Base-by-base conservation (phyloP, 1,140 invertebrate species). In the Gyrodactylus salaris region DNA sequence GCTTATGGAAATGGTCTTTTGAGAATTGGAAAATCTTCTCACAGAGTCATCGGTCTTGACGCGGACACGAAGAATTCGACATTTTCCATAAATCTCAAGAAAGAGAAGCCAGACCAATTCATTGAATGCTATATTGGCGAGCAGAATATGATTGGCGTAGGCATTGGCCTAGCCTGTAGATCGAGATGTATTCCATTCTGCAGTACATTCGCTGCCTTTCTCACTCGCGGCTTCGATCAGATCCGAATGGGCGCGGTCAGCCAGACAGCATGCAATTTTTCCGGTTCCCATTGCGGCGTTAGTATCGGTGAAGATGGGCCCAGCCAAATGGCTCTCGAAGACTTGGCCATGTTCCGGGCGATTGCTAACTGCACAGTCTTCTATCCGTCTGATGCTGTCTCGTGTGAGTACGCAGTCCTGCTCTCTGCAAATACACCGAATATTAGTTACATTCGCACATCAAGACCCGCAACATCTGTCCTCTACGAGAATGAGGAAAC, bases 241-340 rank as follows among this genome's bases (percentile, higher is more conserved):
- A 89, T 99, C 77, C 86, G 95, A 75, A 98, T 99, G 93, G 94
- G 89, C 69, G 94, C 94, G 21, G 94, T 99, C 77, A 97, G 92
- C 27, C 91, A 96, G 83, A 89, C 89, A 0, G 96, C 98, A 80
- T 87, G 92, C 0, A 99, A 98, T 80, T 91, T 95, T 79, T 88
- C 85, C 76, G 86, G 86, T 20, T 96, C 93, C 7, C 94, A 98
- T 82, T 91, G 88, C 80, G 94, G 94, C 74, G 86, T 96, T 25
- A 93, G 89, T 76, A 86, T 86, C 77, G 85, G 85, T 80, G 91
- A 95, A 81, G 93, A 97, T 83, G 94, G 94, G 1, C 93, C 94
- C n/a, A 93, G 89, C 71, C 94, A 99, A 83, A 99, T 99, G 95
- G 95, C 89, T 68, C 82, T 99, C 0, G 95, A 99, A 83, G 95